Base-by-base conservation (phyloP, 2,888 invertebrate genomes). In the Cistogaster globosa region DNA sequence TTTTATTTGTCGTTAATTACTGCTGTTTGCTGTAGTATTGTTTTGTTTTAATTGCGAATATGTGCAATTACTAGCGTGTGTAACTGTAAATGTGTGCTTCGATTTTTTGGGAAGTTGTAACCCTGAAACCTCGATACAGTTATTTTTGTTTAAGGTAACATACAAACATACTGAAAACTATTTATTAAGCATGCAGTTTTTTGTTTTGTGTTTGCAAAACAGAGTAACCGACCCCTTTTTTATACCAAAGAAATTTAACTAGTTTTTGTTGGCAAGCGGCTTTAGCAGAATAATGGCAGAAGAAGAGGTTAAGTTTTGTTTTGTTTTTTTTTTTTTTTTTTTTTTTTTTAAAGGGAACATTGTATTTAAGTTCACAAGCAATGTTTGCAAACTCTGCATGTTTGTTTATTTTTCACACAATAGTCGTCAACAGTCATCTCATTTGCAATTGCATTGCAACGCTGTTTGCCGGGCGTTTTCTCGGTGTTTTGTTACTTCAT, bases 331-430 rank as follows among this genome's bases (percentile, higher is more conserved):
- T 26, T 26, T 26, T 26, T 26, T 26, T 1, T 26, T 26, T 1
- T 71, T 53, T 63, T 71, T n/a, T 32, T 5, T 32, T 5, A 32
- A 51, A 51, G 60, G 80, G 60, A 45, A 55, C 20, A 60, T 76
- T 75, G 18, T 6, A 57, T 55, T 78, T 55, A 55, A 71, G 78
- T 71, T 78, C 67, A 1, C 1, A 75, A 42, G 32, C 32, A 51
- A 68, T 83, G 71, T 79, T 78, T 80, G 74, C 74, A 76, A 80
- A 74, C 83, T 62, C 81, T 77, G 76, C 81, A 77, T 84, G 84
- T 85, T 85, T 85, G 85, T 85, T 85, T 85, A 82, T 71, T 83
- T 85, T 85, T 85, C 85, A 85, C 85, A 85, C 85, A 85, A 85
- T 85, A 68, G 81, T 53, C 42, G 42, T 81, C 42, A 67, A 75